A percentile compares a stretch with the other conserved stretches of the same genome.
Evolutionary conservation across 2,113 vertebrate species (phyloP).

Genomic region (Thermophis baileyi): DNA sequence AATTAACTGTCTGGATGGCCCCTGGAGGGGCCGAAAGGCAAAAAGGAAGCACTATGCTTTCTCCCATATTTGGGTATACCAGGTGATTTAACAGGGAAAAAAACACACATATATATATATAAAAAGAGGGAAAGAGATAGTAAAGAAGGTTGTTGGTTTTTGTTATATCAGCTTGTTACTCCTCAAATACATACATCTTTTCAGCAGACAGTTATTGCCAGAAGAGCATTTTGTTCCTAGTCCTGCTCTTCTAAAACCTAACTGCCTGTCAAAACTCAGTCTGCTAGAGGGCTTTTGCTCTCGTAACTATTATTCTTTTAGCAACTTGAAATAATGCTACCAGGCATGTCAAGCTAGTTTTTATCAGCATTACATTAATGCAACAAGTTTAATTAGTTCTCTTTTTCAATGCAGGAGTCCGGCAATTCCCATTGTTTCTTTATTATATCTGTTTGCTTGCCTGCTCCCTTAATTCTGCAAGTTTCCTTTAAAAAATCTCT

Average conservation of each 20-base stretch:
- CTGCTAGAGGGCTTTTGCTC: not conserved
- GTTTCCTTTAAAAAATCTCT: not conserved
- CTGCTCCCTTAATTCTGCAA: rapidly evolving
- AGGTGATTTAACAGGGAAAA: no score
- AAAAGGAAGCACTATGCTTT: no score
- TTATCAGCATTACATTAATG: constrained; percentile 21
- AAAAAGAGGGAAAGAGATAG: no score
- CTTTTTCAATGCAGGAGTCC: not conserved
- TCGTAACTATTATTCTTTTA: not conserved
- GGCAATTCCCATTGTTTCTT: not conserved
- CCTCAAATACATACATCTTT: not conserved
- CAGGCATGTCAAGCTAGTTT: not conserved
- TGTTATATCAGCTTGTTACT: not conserved
- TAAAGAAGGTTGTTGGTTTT: not conserved
- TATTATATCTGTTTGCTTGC: not conserved
- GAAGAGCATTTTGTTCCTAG: not conserved
- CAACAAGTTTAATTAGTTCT: not conserved
- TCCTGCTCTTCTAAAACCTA: not conserved
- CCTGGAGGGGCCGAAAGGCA: no score
- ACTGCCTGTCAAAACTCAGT: not conserved
- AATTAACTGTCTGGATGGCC: no score
- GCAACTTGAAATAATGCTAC: not conserved
- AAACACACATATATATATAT: no score
- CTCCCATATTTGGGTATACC: no score
- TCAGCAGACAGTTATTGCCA: not conserved